Percentiles rank a stretch among this genome's conserved stretches.
These are phyloP conservation scores for Parotia lawesii DNA, from an alignment of 2,113 vertebrate genomes.

Conservation along the genomic window DNA sequence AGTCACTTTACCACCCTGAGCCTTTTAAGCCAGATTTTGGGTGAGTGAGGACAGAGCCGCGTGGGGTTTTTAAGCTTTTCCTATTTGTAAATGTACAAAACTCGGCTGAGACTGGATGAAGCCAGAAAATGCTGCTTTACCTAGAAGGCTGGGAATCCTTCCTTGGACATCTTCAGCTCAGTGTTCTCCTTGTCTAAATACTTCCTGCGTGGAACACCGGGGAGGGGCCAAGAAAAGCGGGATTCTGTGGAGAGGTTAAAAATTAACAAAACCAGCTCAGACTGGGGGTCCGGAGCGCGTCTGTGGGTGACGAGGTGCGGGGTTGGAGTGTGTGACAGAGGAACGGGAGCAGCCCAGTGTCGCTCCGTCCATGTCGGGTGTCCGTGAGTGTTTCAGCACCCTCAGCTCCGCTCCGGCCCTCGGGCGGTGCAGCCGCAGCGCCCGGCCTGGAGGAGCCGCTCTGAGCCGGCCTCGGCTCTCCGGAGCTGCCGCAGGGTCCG, in stretches of 20 bases:
- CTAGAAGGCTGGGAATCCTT: background rate
- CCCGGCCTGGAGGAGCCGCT: background rate
- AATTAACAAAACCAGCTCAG: background rate
- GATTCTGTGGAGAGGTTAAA: background rate
- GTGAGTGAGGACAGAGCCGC: background rate
- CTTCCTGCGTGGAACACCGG: background rate
- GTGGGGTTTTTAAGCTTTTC: background rate
- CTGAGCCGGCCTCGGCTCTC: accelerated
- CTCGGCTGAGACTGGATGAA: background rate
- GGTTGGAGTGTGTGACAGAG: accelerated
- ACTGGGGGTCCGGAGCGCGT: accelerated
- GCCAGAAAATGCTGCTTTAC: background rate
- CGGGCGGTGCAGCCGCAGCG: accelerated
- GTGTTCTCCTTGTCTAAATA: background rate
- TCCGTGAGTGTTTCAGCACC: accelerated
- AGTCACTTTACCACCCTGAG: accelerated
- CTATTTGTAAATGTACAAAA: background rate
- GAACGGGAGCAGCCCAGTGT: accelerated
- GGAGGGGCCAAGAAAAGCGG: background rate
- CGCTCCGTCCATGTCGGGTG: accelerated
- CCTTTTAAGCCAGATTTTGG: background rate
- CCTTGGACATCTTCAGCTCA: background rate
- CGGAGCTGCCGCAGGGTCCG: accelerated
- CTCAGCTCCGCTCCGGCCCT: background rate
- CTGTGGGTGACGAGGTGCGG: background rate